Percentiles rank a stretch among this genome's conserved stretches.
Evolutionary conservation across 2,888 invertebrate genomes (phyloP).

Genomic region (Drosophila meridiana): DNA sequence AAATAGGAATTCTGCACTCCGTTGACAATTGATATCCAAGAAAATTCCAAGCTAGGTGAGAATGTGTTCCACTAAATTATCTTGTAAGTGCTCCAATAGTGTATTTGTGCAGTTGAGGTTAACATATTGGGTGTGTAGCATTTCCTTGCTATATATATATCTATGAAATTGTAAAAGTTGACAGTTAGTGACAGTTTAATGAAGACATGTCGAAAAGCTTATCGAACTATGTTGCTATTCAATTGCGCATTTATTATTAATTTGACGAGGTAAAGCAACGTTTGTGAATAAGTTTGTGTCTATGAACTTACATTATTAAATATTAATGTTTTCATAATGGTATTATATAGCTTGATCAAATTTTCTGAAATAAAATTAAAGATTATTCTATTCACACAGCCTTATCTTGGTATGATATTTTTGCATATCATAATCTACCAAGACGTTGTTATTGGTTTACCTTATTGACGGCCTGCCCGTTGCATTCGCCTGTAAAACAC

Average conservation of each 20-base stretch:
- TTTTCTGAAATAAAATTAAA: neutral
- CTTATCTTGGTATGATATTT: neutral
- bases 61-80: conserved; percentile 47
- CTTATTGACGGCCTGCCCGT: neutral
- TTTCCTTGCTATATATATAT: conserved; percentile 42
- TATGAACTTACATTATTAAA: neutral
- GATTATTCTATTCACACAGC: neutral
- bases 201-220: neutral
- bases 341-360: neutral
- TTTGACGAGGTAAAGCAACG: neutral
- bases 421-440: neutral
- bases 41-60: conserved; percentile 65
- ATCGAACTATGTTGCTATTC: neutral
- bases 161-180: conserved; percentile 9
- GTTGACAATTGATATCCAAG: conserved; percentile 74
- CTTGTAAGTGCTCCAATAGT: conserved; percentile 26
- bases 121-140: conserved; percentile 52
- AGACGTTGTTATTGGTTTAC: neutral
- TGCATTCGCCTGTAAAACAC: conserved; percentile 49
- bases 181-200: conserved; percentile 18
- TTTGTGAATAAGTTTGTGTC: neutral
- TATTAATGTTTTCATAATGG: neutral
- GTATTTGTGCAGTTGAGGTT: conserved; percentile 27
- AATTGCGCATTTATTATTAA: neutral
- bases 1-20: conserved; percentile 60